Conservation (phyloP, 2,797 vertebrate genomes). For the Muscicapa comitata region DNA sequence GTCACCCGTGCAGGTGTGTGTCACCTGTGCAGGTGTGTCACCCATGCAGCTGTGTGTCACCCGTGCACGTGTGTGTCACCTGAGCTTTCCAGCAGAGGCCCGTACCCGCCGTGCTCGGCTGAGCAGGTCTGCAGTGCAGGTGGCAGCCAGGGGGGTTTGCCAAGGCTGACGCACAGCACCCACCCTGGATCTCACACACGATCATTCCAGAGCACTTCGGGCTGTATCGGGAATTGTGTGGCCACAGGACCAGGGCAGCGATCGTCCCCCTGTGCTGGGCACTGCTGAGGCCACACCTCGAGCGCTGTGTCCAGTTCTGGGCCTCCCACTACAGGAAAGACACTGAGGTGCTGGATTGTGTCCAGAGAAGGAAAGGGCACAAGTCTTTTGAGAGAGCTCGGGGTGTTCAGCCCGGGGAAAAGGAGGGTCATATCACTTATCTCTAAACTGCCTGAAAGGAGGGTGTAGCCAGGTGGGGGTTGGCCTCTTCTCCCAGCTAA, state of each 20-base stretch:
- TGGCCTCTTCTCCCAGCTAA: not conserved
- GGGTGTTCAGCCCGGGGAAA: not conserved
- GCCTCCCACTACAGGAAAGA: not conserved
- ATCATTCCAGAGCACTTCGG: accelerated
- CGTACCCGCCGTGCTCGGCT: not conserved
- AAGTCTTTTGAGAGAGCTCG: not conserved
- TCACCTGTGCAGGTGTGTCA: accelerated
- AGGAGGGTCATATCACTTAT: accelerated
- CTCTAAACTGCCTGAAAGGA: not conserved
- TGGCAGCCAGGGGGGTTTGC: accelerated
- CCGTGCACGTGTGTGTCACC: not conserved
- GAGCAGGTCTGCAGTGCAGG: accelerated
- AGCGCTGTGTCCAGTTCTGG: not conserved
- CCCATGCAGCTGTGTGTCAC: too few relatives aligned
- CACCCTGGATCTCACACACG: accelerated
- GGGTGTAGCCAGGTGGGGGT: accelerated
- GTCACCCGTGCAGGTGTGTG: not conserved
- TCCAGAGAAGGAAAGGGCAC: not conserved
- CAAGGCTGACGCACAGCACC: accelerated
- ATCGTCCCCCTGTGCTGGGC: not conserved
- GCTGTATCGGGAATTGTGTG: accelerated
- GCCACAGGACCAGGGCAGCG: not conserved
- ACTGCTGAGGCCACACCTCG: not conserved
- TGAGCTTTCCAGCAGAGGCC: not conserved
- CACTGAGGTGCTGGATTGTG: accelerated